Evolutionary conservation across 2,113 vertebrate genomes (phyloP).

Genomic region (Calyptommatus sinebrachiatus): DNA sequence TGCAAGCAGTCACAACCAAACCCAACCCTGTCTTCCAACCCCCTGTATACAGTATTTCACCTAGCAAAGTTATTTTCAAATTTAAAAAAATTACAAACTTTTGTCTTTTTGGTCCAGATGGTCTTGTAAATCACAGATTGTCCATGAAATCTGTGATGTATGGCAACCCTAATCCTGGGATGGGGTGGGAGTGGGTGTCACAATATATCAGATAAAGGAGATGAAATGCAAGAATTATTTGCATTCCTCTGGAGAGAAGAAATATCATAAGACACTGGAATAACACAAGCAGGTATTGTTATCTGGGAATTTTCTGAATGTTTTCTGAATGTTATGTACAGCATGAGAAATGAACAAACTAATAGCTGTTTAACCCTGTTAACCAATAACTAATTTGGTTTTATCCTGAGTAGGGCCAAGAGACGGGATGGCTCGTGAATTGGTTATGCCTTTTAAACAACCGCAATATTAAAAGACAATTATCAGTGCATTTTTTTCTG

Average conservation of each 20-base stretch:
- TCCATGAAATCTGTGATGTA: too few relatives aligned
- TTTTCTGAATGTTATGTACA: too few relatives aligned
- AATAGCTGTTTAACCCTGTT: too few relatives aligned
- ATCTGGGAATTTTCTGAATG: not conserved
- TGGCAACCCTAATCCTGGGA: too few relatives aligned
- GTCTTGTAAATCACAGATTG: too few relatives aligned
- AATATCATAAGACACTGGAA: not conserved
- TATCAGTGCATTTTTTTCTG: constrained; percentile 5
- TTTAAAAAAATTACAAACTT: too few relatives aligned
- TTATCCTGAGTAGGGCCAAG: accelerated
- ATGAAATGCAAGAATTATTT: constrained; percentile 2
- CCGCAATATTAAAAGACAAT: not conserved
- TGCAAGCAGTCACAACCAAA: too few relatives aligned
- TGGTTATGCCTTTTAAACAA: not conserved
- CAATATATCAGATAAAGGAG: not conserved
- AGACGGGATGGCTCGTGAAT: accelerated
- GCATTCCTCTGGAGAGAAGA: not conserved
- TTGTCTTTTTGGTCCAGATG: too few relatives aligned
- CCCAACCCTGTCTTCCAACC: too few relatives aligned
- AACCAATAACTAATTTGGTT: accelerated
- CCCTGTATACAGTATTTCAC: too few relatives aligned
- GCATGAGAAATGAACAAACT: accelerated
- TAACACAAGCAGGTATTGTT: not conserved
- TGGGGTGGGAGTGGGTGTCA: not conserved
- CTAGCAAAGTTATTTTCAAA: too few relatives aligned